A percentile compares a stretch with the other conserved stretches of the same genome.
Evolutionary conservation across 2,797 vertebrate genomes (phyloP).

Genomic region (Sciurus carolinensis): DNA sequence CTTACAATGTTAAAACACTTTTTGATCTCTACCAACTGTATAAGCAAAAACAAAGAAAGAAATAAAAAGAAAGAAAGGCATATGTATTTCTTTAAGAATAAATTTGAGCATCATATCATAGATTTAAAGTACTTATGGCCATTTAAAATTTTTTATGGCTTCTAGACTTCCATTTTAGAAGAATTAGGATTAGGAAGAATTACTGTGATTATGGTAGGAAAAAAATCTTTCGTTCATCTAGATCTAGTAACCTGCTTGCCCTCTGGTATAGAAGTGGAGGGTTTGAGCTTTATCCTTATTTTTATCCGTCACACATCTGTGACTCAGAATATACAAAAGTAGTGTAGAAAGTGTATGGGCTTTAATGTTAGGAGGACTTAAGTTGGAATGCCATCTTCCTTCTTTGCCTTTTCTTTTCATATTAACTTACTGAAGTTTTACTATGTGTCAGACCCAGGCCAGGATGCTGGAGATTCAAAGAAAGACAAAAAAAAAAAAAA

Average conservation of each 20-base stretch:
- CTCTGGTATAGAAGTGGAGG: neutral
- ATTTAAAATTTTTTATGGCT: conserved; percentile 44
- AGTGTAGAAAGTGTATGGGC: conserved; percentile 12
- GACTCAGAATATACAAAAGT: neutral
- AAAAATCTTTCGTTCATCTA: conserved; percentile 57
- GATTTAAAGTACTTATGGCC: conserved; percentile 46
- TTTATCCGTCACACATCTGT: conserved; percentile 58
- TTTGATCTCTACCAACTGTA: conserved; percentile 40
- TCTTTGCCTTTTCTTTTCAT: conserved; percentile 37
- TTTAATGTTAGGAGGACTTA: conserved; percentile 52
- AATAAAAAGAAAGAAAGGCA: neutral
- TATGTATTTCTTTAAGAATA: conserved; percentile 29
- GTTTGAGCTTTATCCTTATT: conserved; percentile 51
- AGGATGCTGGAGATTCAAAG: conserved; percentile 44
- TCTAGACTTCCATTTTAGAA: conserved; percentile 65
- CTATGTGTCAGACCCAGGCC: neutral
- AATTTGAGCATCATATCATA: conserved; percentile 47
- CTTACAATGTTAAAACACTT: neutral
- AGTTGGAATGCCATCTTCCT: conserved; percentile 28
- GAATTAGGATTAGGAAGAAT: conserved; percentile 70
- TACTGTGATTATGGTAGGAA: conserved; percentile 43
- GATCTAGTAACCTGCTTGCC: conserved; percentile 58
- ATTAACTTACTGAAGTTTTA: conserved; percentile 59
- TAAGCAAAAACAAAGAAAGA: neutral
- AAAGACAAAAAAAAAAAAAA: neutral